These are phyloP conservation scores for Syrmaticus mikado DNA, from an alignment of 2,113 vertebrate genomes.

Conservation along the genomic window DNA sequence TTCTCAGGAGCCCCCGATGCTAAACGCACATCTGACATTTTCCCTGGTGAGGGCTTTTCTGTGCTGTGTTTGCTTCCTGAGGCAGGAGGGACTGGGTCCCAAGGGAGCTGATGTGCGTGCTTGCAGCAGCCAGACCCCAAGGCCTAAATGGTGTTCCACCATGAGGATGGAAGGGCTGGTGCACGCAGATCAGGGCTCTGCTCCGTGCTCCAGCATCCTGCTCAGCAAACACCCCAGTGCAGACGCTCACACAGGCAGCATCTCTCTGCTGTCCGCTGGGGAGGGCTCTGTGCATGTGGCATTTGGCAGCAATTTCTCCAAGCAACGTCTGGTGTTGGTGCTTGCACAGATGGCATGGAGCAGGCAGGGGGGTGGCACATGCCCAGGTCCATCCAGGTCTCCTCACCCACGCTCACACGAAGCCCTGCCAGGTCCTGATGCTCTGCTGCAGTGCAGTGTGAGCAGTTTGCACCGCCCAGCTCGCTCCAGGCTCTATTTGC, in stretches of 20 bases:
- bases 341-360: neutral
- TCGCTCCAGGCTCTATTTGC: neutral
- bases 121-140: neutral
- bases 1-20: neutral
- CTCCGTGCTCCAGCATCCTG: neutral
- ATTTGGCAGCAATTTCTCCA: neutral
- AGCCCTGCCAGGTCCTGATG: neutral
- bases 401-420: neutral
- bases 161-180: accelerated
- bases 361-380: neutral
- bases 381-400: accelerated
- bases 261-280: accelerated
- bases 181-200: accelerated
- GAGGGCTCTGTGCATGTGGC: accelerated
- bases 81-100: neutral
- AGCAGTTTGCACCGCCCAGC: neutral
- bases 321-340: neutral
- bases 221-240: neutral
- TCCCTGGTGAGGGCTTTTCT: neutral
- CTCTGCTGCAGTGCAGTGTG: neutral
- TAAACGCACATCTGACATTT: neutral
- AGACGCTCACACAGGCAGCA: neutral
- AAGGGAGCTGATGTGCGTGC: accelerated
- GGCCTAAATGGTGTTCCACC: neutral
- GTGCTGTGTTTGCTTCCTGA: neutral